These are phyloP conservation scores for Hyphantria cunea DNA, from an alignment of 1,140 invertebrate genomes.

Conservation along the genomic window DNA sequence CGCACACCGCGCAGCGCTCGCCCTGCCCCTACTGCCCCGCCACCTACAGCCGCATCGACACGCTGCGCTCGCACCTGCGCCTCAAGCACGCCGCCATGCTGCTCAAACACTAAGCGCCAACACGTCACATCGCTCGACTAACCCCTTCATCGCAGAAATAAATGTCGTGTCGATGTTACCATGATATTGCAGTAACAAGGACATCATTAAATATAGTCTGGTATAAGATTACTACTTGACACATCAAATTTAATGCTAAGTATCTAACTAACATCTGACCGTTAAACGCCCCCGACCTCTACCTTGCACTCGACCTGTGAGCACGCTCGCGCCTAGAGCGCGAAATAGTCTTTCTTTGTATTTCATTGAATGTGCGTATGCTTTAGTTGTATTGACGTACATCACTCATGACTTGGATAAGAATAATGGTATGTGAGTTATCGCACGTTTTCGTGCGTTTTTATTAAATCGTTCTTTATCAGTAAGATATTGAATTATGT, in stretches of 20 bases:
- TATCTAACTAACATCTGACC: conserved; percentile 3
- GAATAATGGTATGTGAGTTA: conserved; percentile 43
- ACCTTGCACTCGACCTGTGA: conserved; percentile 35
- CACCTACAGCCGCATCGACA: conserved; percentile 93
- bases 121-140: no score
- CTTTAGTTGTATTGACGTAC: conserved; percentile 32
- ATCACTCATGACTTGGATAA: conserved; percentile 17
- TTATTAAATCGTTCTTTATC: conserved; percentile 60
- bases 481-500: conserved; percentile 60
- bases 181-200: no score
- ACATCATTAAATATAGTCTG: no score
- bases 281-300: conserved; percentile 50
- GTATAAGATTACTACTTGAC: no score
- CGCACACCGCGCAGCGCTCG: conserved; percentile 89
- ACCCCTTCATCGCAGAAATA: no score
- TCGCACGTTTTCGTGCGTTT: conserved; percentile 72
- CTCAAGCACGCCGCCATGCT: conserved; percentile 86
- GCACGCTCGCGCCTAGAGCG: conserved; percentile 15
- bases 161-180: no score
- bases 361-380: conserved; percentile 51
- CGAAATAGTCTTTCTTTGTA: conserved; percentile 6
- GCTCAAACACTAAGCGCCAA: conserved; percentile 71
- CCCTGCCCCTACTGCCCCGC: conserved; percentile 92
- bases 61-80: conserved; percentile 88
- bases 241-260: no score